Evolutionary conservation across 2,888 invertebrate genomes (phyloP).

Genomic region (Cenopis cana): DNA sequence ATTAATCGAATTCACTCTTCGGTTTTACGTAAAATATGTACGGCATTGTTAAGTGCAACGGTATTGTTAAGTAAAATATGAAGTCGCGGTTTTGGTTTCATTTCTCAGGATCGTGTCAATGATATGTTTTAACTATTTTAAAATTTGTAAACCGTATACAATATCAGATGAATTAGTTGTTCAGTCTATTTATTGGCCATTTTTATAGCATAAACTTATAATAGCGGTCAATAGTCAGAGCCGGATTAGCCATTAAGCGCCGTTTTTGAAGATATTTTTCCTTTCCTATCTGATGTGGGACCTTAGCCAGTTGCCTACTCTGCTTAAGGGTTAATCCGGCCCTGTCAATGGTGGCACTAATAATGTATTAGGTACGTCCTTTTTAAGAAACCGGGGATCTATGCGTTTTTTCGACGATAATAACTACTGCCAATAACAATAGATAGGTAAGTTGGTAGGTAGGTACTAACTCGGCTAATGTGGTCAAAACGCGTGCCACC

Average conservation of each 20-base stretch:
- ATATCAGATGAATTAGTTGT: slow-evolving; percentile 11
- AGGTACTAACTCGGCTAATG: background rate
- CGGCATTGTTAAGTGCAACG: too few relatives aligned
- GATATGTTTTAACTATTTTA: slow-evolving; percentile 33
- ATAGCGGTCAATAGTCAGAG: background rate
- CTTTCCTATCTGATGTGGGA: too few relatives aligned
- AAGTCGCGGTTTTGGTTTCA: background rate
- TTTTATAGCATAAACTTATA: background rate
- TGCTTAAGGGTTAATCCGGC: too few relatives aligned
- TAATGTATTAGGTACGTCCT: too few relatives aligned
- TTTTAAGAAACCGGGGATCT: too few relatives aligned
- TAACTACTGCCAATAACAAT: too few relatives aligned
- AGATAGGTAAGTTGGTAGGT: background rate
- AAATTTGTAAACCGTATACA: slow-evolving; percentile 40
- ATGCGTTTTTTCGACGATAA: too few relatives aligned
- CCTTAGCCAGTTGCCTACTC: too few relatives aligned
- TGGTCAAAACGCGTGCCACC: slow-evolving; percentile 13
- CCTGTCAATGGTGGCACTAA: too few relatives aligned
- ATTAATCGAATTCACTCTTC: background rate
- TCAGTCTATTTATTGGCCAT: slow-evolving; percentile 26
- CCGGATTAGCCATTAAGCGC: too few relatives aligned
- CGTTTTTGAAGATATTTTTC: too few relatives aligned
- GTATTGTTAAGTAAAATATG: too few relatives aligned
- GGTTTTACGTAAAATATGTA: background rate
- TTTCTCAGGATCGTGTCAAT: slow-evolving; percentile 3